These are phyloP conservation scores for Telmatochromis sp. DNA, from an alignment of 2,113 vertebrate genomes.

Conservation along the genomic window DNA sequence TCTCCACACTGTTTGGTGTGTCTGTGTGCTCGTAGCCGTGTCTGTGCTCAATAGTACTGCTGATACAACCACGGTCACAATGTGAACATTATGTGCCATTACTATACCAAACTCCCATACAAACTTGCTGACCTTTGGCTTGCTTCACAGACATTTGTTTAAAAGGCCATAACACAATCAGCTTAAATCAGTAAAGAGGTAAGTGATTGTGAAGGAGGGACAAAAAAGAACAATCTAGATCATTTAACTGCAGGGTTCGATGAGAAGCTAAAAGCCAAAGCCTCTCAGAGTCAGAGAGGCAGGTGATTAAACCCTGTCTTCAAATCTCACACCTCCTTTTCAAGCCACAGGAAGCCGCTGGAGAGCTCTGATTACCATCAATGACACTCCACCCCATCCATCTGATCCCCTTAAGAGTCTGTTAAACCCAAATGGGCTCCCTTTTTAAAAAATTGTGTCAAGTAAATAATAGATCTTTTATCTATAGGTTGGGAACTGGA, in stretches of 20 bases:
- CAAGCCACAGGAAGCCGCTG: slow-evolving; percentile 27
- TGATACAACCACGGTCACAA: not conserved
- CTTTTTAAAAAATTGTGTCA: slow-evolving; percentile 49
- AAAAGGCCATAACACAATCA: not conserved
- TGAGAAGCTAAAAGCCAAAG: slow-evolving; percentile 3
- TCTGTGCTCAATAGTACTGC: not conserved
- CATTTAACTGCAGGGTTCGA: slow-evolving; percentile 18
- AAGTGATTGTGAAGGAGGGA: not conserved
- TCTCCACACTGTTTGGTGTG: not conserved
- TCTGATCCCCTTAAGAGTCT: slow-evolving; percentile 56
- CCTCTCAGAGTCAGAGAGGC: not conserved
- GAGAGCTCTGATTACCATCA: slow-evolving; percentile 54
- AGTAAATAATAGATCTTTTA: slow-evolving; percentile 52
- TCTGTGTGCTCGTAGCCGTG: not conserved
- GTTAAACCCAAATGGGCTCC: slow-evolving; percentile 46
- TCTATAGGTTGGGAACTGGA: slow-evolving; percentile 37
- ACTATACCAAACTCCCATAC: not conserved
- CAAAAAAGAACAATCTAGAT: not conserved
- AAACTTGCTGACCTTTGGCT: not conserved
- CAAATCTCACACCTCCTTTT: slow-evolving; percentile 24
- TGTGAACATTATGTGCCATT: not conserved
- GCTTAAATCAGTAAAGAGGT: not conserved
- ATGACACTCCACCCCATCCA: slow-evolving; percentile 50
- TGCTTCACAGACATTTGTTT: not conserved
- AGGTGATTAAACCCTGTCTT: slow-evolving; percentile 37